A percentile compares a stretch with the other conserved stretches of the same genome.
Conservation (phyloP, 2,113 vertebrate species). For the Cebidichthys violaceus region DNA sequence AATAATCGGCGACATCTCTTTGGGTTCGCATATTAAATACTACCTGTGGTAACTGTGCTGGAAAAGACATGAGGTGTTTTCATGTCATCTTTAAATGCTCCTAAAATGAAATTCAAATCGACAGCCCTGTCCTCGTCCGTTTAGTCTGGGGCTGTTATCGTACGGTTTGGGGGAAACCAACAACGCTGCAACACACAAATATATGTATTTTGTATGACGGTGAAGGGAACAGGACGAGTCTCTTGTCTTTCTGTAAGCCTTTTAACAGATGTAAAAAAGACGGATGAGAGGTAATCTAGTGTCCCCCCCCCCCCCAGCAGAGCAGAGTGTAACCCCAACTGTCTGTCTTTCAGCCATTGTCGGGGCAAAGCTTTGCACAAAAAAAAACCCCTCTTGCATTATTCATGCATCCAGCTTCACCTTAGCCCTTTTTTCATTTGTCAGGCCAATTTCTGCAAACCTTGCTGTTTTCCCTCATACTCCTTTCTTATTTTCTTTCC, state of each 20-base stretch:
- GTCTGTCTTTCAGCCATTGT: constrained; percentile 8
- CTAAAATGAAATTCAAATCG: not conserved
- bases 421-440: constrained; percentile 49
- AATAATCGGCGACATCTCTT: not conserved
- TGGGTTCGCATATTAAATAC: too few species aligned
- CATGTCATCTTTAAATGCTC: not conserved
- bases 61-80: not conserved
- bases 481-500: constrained; percentile 1
- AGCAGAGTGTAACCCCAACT: constrained; percentile 23
- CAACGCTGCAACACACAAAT: not conserved
- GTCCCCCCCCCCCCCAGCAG: too few species aligned
- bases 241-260: constrained; percentile 28
- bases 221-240: constrained; percentile 3
- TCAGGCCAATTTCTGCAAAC: constrained; percentile 32
- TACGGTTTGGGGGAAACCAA: not conserved
- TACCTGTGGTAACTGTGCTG: not conserved
- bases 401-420: constrained; percentile 61
- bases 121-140: not conserved
- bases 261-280: constrained; percentile 52
- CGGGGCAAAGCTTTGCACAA: constrained; percentile 15
- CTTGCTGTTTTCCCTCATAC: constrained; percentile 11
- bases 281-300: constrained; percentile 29
- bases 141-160: not conserved
- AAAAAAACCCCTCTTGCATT: constrained; percentile 48
- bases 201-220: not conserved